These are phyloP conservation scores for Hyalella azteca DNA, from an alignment of 2,888 invertebrate species.

Conservation along the genomic window DNA sequence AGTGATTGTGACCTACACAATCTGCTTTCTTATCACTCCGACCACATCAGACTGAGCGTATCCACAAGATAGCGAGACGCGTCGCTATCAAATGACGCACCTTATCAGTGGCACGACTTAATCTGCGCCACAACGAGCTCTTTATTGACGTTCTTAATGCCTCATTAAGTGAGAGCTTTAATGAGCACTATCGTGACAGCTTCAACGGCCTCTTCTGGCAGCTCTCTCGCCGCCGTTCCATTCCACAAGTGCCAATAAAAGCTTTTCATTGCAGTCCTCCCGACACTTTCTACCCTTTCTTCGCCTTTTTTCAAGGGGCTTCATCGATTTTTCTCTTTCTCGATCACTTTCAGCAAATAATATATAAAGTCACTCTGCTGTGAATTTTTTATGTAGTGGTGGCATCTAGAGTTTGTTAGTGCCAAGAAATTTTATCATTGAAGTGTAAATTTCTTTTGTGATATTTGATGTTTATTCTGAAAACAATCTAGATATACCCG, in stretches of 20 bases:
- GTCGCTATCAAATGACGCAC: no score
- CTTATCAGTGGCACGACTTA: neutral
- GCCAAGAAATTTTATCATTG: no score
- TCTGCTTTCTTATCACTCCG: neutral
- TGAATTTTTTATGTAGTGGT: no score
- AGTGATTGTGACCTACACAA: no score
- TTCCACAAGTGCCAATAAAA: constrained; percentile 7
- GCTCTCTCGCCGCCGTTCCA: neutral
- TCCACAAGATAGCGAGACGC: neutral
- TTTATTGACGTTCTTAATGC: constrained; percentile 27
- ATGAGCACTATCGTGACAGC: constrained; percentile 4
- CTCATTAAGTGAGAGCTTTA: neutral
- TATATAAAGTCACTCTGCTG: no score
- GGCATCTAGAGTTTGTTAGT: no score
- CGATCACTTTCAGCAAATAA: no score
- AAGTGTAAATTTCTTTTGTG: no score
- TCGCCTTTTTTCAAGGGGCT: neutral
- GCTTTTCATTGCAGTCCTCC: constrained; percentile 1
- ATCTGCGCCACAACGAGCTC: constrained; percentile 20
- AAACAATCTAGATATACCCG: no score
- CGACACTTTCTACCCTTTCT: neutral
- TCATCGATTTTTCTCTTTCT: no score
- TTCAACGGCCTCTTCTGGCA: constrained; percentile 1
- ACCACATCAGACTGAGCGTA: neutral
- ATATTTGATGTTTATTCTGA: no score